phyloP scores from a whole-genome alignment of 35 echinoderm and acorn worm species.

The Eucidaris tribuloides region DNA sequence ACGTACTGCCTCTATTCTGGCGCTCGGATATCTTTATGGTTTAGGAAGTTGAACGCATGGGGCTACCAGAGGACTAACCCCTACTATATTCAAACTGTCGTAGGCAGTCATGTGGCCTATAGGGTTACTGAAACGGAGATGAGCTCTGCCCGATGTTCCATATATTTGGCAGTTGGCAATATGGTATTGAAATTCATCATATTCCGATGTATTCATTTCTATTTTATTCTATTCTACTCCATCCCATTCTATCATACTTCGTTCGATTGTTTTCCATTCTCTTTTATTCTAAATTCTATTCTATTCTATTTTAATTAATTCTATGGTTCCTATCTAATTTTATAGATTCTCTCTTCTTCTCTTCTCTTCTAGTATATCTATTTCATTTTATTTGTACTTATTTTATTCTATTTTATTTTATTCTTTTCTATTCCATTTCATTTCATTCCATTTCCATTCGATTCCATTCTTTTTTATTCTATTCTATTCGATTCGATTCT shows the following conservation, averaged over 20 bases:
- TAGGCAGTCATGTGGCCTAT: no score
- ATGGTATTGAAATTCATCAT: no score
- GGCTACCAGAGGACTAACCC: no score
- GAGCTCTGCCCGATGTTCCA: no score
- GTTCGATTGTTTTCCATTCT: background rate
- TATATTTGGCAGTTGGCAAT: no score
- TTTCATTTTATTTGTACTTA: background rate
- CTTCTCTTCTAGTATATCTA: background rate
- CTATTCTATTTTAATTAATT: background rate
- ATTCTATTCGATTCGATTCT: slow-evolving; percentile 23
- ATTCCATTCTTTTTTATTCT: background rate
- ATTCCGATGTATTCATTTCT: background rate
- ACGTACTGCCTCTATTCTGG: no score
- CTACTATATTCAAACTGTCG: no score
- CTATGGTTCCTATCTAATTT: background rate
- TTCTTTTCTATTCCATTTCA: background rate
- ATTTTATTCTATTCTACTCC: background rate
- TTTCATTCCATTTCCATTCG: background rate
- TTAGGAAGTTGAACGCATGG: no score
- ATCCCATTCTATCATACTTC: background rate
- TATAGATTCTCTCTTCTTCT: background rate
- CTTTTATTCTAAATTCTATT: background rate
- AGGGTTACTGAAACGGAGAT: no score
- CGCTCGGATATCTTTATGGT: no score
- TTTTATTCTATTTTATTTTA: slow-evolving; percentile 3